A percentile compares a stretch with the other conserved stretches of the same genome.
Evolutionary conservation across 1,140 invertebrate species (phyloP).

Genomic region (Bombus sibiricus): DNA sequence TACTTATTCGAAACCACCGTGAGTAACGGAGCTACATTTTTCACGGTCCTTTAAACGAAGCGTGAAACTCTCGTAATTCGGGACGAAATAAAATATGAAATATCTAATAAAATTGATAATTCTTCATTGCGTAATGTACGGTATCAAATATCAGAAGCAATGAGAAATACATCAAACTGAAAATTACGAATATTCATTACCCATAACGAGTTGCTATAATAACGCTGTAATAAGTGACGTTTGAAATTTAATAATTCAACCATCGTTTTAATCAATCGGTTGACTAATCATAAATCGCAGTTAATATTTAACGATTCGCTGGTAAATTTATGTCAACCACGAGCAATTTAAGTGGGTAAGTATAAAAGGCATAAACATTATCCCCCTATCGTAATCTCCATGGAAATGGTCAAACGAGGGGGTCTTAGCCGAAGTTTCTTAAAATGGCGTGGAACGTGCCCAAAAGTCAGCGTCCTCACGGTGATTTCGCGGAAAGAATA

Average conservation of each 20-base stretch:
- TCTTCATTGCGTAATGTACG: background rate
- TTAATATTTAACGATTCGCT: background rate
- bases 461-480: background rate
- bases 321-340: background rate
- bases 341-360: background rate
- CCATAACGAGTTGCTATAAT: background rate
- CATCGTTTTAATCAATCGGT: background rate
- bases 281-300: too few species aligned
- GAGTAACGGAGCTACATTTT: constrained; percentile 5
- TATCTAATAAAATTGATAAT: too few species aligned
- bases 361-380: background rate
- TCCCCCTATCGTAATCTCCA: background rate
- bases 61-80: background rate
- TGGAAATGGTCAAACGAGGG: background rate
- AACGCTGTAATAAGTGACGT: background rate
- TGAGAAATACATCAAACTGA: background rate
- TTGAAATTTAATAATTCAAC: background rate
- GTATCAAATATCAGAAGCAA: background rate
- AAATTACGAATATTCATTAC: background rate
- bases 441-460: background rate
- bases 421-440: background rate
- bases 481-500: constrained; percentile 4
- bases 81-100: too few species aligned
- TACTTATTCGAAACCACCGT: constrained; percentile 15
- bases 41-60: background rate